Percentiles rank a stretch among this genome's conserved stretches.
phyloP scores from a whole-genome alignment of 2,113 vertebrate genomes.

The Megaptera novaeangliae region DNA sequence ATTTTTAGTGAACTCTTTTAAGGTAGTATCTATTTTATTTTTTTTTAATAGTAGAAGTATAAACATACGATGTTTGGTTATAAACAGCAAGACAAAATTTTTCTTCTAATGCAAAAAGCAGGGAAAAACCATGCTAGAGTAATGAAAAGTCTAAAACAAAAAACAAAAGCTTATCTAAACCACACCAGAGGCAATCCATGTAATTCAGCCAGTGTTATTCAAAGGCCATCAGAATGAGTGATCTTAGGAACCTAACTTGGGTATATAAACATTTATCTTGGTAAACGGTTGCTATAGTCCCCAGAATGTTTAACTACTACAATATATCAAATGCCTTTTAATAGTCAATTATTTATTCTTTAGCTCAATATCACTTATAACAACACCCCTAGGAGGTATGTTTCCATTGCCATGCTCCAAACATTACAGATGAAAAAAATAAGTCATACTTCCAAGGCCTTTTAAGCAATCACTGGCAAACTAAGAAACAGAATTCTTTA shows the following conservation, averaged over 20 bases:
- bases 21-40: neutral
- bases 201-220: constrained; percentile 28
- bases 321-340: constrained; percentile 58
- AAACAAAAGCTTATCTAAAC: constrained; percentile 40
- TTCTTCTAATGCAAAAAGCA: constrained; percentile 7
- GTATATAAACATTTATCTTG: constrained; percentile 55
- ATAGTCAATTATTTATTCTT: constrained; percentile 61
- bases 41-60: neutral
- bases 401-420: constrained; percentile 17
- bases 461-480: neutral
- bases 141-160: constrained; percentile 49
- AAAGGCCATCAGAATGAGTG: constrained; percentile 38
- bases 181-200: constrained; percentile 19
- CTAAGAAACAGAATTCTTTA: neutral
- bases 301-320: constrained; percentile 44
- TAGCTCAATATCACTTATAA: constrained; percentile 7
- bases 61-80: neutral
- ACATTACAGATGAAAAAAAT: neutral
- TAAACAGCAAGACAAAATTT: constrained; percentile 5
- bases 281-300: neutral
- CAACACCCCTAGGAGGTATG: neutral
- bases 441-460: neutral
- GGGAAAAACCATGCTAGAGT: neutral
- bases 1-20: constrained; percentile 48
- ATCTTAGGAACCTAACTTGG: constrained; percentile 2